Conservation (phyloP, 2,113 vertebrate genomes). For the Seriola quinqueradiata region DNA sequence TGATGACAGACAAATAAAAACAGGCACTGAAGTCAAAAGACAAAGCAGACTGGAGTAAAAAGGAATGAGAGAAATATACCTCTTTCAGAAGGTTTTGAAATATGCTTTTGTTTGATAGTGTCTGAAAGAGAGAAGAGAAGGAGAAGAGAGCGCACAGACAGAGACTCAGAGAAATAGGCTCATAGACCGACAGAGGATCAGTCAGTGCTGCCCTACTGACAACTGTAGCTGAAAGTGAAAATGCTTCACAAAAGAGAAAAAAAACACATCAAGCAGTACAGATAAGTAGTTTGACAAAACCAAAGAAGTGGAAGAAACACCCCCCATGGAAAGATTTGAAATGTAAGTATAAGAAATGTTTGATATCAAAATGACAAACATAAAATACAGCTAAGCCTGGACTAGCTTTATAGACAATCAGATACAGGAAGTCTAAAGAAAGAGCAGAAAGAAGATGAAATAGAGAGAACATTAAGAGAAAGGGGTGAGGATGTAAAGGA, state of each 20-base stretch:
- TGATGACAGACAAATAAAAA: conserved; percentile 27
- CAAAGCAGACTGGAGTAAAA: conserved; percentile 55
- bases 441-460: conserved; percentile 25
- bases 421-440: neutral
- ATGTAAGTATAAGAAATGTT: conserved; percentile 35
- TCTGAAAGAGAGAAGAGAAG: conserved; percentile 94
- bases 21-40: conserved; percentile 54
- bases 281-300: conserved; percentile 42
- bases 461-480: neutral
- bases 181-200: conserved; percentile 50
- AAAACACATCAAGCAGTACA: conserved; percentile 54
- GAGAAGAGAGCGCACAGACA: conserved; percentile 68
- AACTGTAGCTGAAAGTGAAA: conserved; percentile 62
- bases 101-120: conserved; percentile 99
- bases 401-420: conserved; percentile 9
- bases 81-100: conserved; percentile 97
- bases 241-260: conserved; percentile 47
- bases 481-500: conserved; percentile 12
- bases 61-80: conserved; percentile 89
- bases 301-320: conserved; percentile 18
- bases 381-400: conserved; percentile 1
- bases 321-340: conserved; percentile 5
- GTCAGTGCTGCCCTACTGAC: conserved; percentile 16
- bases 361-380: conserved; percentile 7
- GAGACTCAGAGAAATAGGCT: conserved; percentile 68